Base-by-base conservation (phyloP, 2,113 vertebrate genomes). In the Glareola pratincola region DNA sequence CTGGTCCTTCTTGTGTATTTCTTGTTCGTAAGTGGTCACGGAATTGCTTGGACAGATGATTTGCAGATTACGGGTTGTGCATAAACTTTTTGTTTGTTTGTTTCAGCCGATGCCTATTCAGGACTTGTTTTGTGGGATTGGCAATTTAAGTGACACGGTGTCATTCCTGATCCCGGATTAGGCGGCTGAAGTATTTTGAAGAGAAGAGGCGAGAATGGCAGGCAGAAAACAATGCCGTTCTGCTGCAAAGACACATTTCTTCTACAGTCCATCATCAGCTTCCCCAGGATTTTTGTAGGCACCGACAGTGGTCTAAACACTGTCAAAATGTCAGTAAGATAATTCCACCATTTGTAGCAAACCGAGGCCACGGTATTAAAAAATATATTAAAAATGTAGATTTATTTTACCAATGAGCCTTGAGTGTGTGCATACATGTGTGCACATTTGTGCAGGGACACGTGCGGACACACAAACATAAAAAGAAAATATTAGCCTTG, bases 181-280 rank as follows among this genome's bases (percentile, higher is more conserved):
- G 63, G 63, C 85, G 83, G 68, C 48, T 90, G 83, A 92, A 92
- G 80, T 81, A 77, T 79, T 97, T 92, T 89, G 79, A 94, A 96
- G 78, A 92, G 75, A 68, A 79, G 77, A 82, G 83, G n/a, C 0
- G 3, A 93, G 73, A 86, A 78, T 2, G 22, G 54, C 69, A 76
- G 51, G 29, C 41, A 81, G 72, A 63, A 96, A 87, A 78, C 88
- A 94, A 79, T 87, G 91, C 69, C 1, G 0, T 86, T 95, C 88
- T 91, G 56, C 78, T 96, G 68, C 9, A 4, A 96, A 91, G 88
- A 95, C 76, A 85, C 76, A 73, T 94, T 95, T 88, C 85, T 83
- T 83, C 74, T 68, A 68, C 60, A 82, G 36, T 36, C 86, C 87
- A 87, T 90, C 89, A 64, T 45, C 63, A 37, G 51, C 57, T 89